phyloP scores from a whole-genome alignment of 1,140 invertebrate species.

The Venturia canescens region DNA sequence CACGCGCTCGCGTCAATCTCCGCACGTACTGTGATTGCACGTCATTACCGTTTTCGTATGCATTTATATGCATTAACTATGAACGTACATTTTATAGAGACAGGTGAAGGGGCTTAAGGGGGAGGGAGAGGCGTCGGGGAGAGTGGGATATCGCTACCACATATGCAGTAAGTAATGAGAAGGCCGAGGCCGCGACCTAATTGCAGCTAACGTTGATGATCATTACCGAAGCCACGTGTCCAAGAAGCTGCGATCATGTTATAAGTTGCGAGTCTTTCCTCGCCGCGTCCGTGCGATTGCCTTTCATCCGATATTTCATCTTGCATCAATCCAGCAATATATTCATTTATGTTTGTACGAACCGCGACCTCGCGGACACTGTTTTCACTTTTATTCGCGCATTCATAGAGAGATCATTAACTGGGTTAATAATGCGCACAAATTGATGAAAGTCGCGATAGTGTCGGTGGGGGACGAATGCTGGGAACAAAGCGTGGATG shows the following conservation, averaged over 20 bases:
- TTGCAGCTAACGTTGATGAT: conserved; percentile 43
- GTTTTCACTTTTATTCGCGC: conserved; percentile 46
- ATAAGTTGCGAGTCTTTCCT: not conserved
- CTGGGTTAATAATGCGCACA: conserved; percentile 2
- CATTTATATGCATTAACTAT: conserved; percentile 19
- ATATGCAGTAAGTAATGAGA: conserved; percentile 52
- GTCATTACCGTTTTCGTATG: conserved; percentile 52
- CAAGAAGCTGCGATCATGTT: not conserved
- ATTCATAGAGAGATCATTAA: conserved; percentile 29
- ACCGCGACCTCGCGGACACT: not conserved
- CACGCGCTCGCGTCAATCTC: conserved; percentile 41
- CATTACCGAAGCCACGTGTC: conserved; percentile 41
- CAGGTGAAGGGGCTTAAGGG: not conserved
- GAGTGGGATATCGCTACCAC: conserved; percentile 2
- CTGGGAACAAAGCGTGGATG: not conserved
- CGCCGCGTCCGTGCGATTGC: not conserved
- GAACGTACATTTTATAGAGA: conserved; percentile 5
- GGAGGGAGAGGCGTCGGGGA: not conserved
- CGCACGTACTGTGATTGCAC: conserved; percentile 50
- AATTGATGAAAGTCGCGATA: conserved; percentile 34
- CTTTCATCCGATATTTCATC: conserved; percentile 16
- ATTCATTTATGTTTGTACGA: not conserved
- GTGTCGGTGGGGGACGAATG: not conserved
- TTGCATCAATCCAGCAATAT: conserved; percentile 5
- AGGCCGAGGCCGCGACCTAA: conserved; percentile 49